These are phyloP conservation scores for Poicephalus meyeri DNA, from an alignment of 2,113 vertebrate genomes.

Conservation along the genomic window DNA sequence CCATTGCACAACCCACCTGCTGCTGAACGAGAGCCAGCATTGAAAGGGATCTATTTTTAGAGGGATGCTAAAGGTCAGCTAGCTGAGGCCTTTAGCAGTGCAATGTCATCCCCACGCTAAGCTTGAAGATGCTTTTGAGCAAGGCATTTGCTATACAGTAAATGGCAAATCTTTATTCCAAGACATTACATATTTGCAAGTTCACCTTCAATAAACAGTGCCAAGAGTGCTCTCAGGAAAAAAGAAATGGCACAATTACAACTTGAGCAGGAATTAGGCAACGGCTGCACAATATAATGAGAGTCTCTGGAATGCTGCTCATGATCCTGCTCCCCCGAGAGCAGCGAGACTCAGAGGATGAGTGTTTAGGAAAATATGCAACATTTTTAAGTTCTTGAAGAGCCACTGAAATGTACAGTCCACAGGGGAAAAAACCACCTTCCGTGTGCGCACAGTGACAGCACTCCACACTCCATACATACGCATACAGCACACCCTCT, in stretches of 20 bases:
- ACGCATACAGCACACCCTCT: not conserved
- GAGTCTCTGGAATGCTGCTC: not conserved
- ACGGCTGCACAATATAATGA: not conserved
- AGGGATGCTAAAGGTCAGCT: conserved; percentile 54
- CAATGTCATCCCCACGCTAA: not conserved
- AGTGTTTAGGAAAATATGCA: not conserved
- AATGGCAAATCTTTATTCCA: not conserved
- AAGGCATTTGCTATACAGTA: not conserved
- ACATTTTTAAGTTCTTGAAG: not conserved
- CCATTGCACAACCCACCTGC: conserved; percentile 18
- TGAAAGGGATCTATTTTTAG: conserved; percentile 57
- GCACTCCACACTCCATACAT: fast-evolving
- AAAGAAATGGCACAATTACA: not conserved
- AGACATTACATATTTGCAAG: not conserved
- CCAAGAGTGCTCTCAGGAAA: conserved; percentile 10
- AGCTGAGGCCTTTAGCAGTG: not conserved
- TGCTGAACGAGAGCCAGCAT: not conserved
- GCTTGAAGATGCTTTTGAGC: not conserved
- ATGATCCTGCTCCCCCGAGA: not conserved
- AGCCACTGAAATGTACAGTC: not conserved
- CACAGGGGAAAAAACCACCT: fast-evolving
- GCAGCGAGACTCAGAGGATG: not conserved
- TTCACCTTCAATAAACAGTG: conserved; percentile 28
- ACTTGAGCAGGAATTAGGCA: not conserved
- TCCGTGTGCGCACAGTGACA: not conserved